Evolutionary conservation across 2,888 invertebrate genomes (phyloP).

Genomic region (Chalcosyrphus nemorum): DNA sequence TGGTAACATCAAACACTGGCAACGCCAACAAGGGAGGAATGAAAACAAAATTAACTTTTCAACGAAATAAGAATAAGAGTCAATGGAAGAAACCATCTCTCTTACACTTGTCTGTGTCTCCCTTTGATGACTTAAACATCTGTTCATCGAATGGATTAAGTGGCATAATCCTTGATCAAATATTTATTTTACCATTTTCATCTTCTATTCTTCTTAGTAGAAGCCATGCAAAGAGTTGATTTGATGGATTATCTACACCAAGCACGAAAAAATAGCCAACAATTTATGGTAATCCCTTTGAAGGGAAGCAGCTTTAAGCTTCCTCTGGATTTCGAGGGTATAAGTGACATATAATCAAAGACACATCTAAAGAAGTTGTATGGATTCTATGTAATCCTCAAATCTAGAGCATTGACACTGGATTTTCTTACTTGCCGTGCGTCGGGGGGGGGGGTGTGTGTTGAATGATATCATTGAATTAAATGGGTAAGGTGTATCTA

Average conservation of each 20-base stretch:
- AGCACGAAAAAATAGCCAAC: background rate
- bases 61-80: background rate
- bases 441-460: too few relatives aligned
- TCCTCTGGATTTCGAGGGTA: background rate
- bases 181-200: background rate
- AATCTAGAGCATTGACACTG: background rate
- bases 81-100: slow-evolving; percentile 4
- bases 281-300: background rate
- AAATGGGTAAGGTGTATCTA: background rate
- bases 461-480: background rate
- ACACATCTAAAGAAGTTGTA: background rate
- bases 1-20: background rate
- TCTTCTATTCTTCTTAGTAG: background rate
- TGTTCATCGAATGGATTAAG: background rate
- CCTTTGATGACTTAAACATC: slow-evolving; percentile 1
- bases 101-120: background rate
- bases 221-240: slow-evolving; percentile 15
- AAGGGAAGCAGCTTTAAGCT: background rate
- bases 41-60: background rate
- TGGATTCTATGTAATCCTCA: background rate
- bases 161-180: slow-evolving; percentile 16
- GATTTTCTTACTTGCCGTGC: background rate
- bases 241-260: background rate
- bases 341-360: background rate
- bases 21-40: background rate